Evolutionary conservation across 2,113 vertebrate species (phyloP), one percentile per base, ranked within the genome.

Genomic region (Bostrychus sinensis): DNA sequence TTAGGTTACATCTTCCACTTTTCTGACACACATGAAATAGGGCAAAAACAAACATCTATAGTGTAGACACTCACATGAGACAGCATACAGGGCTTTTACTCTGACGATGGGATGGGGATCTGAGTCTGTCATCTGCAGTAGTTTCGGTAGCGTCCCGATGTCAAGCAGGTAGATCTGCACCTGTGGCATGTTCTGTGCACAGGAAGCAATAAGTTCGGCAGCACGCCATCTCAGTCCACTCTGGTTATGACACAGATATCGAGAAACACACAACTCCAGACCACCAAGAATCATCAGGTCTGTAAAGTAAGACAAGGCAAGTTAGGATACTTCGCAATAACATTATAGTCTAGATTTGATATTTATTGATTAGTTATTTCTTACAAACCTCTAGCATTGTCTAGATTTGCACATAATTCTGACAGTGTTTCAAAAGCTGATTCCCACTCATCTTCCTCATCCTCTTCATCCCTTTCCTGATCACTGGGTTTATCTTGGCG

Each of bases 271-370:
- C 79, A 96, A 57, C 8, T 95, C 90, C 89, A 97, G 93, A 32
- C 95, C 95, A 0, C 93, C 94, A 38, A 97, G 89, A 81, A 91
- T 92, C 92, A 95, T 95, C 77, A 96, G 90, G 72, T 97, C 95
- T 97, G 84, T n/a, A 20, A 36, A 74, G 12, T 7, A 28, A 30
- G 1, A 16, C 6, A 32, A 12, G 9, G 55, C 16, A 14, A 7
- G n/a, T 11, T 12, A 22, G 42, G 10, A 7, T 42, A 32, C 1
- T n/a, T n/a, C n/a, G n/a, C n/a, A n/a, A n/a, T n/a, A 8, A 32
- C 30, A 32, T 32, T 7, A 2, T 32, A 32, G 5, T 5, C 30
- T 32, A 32, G 30, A 8, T 32, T 7, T 32, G 5, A 32, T 8
- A n/a, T 39, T 39, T 39, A 12, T 1, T 36, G 3, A 1, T 39